These are phyloP conservation scores for Spinibarbus caldwelli DNA, from an alignment of 2,797 vertebrate genomes.

Conservation along the genomic window DNA sequence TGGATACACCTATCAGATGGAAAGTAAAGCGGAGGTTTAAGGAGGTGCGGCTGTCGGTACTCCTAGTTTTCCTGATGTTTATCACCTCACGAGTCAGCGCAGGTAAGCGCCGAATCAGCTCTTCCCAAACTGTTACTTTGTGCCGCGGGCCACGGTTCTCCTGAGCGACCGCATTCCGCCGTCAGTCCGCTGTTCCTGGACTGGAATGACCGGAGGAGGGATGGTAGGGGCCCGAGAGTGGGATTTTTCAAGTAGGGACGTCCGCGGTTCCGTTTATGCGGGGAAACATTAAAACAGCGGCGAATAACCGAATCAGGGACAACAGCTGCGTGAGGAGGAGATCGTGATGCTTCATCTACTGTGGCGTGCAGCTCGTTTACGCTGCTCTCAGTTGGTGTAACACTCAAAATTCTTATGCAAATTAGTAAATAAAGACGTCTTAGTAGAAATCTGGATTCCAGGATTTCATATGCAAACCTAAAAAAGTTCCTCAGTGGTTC, in stretches of 20 bases:
- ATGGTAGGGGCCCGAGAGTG: conserved; percentile 25
- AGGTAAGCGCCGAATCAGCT: conserved; percentile 74
- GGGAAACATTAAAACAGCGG: background rate
- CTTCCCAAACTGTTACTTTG: conserved; percentile 22
- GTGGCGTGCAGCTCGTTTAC: background rate
- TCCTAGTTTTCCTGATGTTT: conserved; percentile 78
- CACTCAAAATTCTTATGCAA: background rate
- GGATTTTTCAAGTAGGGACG: background rate
- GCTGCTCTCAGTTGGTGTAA: background rate
- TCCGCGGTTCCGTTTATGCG: background rate
- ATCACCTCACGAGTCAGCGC: conserved; percentile 79
- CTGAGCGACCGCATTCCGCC: conserved; percentile 15
- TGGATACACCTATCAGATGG: conserved; percentile 87
- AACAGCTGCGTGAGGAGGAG: background rate
- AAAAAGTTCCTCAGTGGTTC: background rate
- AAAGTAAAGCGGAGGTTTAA: conserved; percentile 87
- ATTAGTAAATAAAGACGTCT: background rate
- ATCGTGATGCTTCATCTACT: background rate
- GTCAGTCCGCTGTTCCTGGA: conserved; percentile 41
- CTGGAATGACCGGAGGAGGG: conserved; percentile 30
- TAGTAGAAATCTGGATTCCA: background rate
- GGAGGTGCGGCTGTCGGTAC: conserved; percentile 76
- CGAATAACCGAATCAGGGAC: conserved; percentile 9
- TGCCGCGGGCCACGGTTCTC: background rate
- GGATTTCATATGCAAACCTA: background rate